Evolutionary conservation across 2,113 vertebrate genomes (phyloP).

Genomic region (Pogonocichla stellata): DNA sequence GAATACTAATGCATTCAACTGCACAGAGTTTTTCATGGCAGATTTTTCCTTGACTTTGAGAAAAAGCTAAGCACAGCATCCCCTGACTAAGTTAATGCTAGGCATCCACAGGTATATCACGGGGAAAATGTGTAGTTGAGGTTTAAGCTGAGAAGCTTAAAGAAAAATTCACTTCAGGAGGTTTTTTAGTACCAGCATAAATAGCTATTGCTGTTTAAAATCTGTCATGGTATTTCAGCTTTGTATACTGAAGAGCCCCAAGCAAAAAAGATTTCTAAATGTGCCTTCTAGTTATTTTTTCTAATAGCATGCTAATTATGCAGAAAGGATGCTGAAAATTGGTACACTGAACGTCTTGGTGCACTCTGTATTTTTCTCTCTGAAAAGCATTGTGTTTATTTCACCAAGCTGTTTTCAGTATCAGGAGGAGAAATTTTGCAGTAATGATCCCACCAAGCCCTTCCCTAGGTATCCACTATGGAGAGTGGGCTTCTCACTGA

Average conservation of each 20-base stretch:
- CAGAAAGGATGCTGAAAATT: background rate
- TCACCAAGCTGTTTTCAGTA: background rate
- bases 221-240: background rate
- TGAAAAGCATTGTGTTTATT: background rate
- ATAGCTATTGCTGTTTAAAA: conserved; percentile 17
- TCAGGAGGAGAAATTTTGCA: background rate
- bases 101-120: background rate
- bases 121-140: background rate
- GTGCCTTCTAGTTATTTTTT: background rate
- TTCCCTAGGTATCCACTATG: background rate
- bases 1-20: conserved; percentile 44
- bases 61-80: conserved; percentile 2
- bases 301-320: conserved; percentile 1
- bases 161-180: background rate
- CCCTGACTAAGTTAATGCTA: background rate
- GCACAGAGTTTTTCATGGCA: background rate
- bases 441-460: background rate
- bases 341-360: background rate
- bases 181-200: background rate
- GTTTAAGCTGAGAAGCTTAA: background rate
- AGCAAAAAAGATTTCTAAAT: background rate
- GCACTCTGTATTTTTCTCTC: background rate
- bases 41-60: conserved; percentile 27
- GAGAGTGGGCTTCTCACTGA: background rate
- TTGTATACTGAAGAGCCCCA: background rate